Base-by-base conservation (phyloP, 2,888 invertebrate species). In the Bellardia pandia region DNA sequence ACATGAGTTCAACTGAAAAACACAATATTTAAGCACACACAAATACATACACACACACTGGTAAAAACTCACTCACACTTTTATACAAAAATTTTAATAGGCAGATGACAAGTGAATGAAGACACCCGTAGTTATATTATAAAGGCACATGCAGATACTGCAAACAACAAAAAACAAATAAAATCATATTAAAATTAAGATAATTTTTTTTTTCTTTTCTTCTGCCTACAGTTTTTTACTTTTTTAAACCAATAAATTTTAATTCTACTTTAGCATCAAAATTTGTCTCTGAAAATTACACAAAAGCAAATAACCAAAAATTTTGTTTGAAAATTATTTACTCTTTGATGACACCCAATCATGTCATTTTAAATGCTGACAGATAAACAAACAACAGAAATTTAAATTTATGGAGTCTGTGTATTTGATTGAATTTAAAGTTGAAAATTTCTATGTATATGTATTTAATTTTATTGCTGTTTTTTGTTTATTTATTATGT, bases 21-120 rank as follows among this genome's bases (percentile, higher is more conserved):
- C 40, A 76, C 71, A 23, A 11, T 62, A 60, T 71, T 80, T 72
- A 66, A 60, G 40, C 53, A 56, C 60, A 81, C 37, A 66, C 2
- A 8, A 13, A 45, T 62, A 33, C 30, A 68, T 3, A 9, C 30
- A 76, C n/a, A 45, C n/a, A 33, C 33, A 1, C 33, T 23, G 2
- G 14, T 37, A 56, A 60, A 33, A 13, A 60, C 11, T 60, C 80
- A 62, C 6, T 9, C 30, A 76, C n/a, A 53, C 23, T 42, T 11
- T 16, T 56, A 3, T 23, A 48, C n/a, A 66, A 42, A 23, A 72
- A n/a, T 62, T 75, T 51, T 11, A 62, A 78, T 30, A 71, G 33
- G 51, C 83, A 86, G 53, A 84, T 84, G 86, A 84, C 84, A 86
- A 86, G 84, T 86, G 77, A 84, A 77, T 86, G 48, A 80, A 84